Percentiles rank a stretch among this genome's conserved stretches.
phyloP scores from a whole-genome alignment of 35 echinoderm and acorn worm genomes.

The Lytechinus pictus region DNA sequence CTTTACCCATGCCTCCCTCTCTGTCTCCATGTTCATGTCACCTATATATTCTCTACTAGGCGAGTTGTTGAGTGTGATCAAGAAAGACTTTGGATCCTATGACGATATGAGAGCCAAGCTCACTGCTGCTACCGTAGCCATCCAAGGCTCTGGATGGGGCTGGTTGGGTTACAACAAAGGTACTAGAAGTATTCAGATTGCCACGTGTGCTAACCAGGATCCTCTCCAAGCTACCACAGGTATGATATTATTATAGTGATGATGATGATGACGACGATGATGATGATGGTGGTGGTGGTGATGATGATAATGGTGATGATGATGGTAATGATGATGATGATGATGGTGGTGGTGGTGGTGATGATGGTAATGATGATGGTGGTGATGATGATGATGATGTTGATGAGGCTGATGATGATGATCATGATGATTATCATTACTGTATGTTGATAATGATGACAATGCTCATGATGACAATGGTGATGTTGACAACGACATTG shows the following conservation, averaged over 20 bases:
- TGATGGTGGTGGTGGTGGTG: too few relatives aligned
- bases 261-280: too few relatives aligned
- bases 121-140: slow-evolving; percentile 79
- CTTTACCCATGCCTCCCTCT: not conserved
- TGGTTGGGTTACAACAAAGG: slow-evolving; percentile 85
- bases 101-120: slow-evolving; percentile 76
- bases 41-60: slow-evolving; percentile 39
- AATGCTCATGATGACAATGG: too few relatives aligned
- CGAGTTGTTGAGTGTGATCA: slow-evolving; percentile 80
- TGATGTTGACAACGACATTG: too few relatives aligned
- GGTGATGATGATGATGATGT: too few relatives aligned
- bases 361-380: too few relatives aligned
- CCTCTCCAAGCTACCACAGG: slow-evolving; percentile 91
- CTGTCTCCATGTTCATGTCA: not conserved
- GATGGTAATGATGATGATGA: too few relatives aligned
- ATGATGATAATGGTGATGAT: too few relatives aligned
- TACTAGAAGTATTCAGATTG: slow-evolving; percentile 61
- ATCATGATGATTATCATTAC: too few relatives aligned
- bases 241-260: not conserved
- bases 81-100: slow-evolving; percentile 88
- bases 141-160: slow-evolving; percentile 97
- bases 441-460: too few relatives aligned
- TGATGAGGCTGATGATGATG: too few relatives aligned
- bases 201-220: slow-evolving; percentile 97
- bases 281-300: too few relatives aligned